A percentile compares a stretch with the other conserved stretches of the same genome.
Conservation (phyloP, 1,140 invertebrate genomes). For the Cyclargus thomasi region DNA sequence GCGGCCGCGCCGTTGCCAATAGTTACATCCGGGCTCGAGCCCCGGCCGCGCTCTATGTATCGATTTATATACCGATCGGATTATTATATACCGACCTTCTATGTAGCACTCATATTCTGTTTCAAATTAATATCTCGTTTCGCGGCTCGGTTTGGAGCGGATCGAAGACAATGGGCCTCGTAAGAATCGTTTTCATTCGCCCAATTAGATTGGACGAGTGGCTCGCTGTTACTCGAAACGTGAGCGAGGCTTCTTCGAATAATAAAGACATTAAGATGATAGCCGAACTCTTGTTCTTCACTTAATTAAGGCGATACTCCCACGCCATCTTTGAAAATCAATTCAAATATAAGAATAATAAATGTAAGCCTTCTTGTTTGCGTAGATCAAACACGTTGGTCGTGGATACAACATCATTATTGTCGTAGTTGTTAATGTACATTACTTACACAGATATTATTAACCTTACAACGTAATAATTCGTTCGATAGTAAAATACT, state of each 20-base stretch:
- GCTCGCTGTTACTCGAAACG: background rate
- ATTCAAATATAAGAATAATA: too few relatives aligned
- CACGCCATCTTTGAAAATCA: too few relatives aligned
- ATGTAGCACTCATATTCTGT: slow-evolving; percentile 26
- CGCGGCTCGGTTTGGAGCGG: background rate
- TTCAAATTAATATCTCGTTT: slow-evolving; percentile 26
- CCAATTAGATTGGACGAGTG: background rate
- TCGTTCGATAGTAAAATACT: too few relatives aligned
- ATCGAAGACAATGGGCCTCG: background rate
- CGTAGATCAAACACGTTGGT: too few relatives aligned
- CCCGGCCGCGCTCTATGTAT: slow-evolving; percentile 41
- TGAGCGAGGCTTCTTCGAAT: background rate
- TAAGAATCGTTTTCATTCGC: background rate
- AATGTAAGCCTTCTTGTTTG: too few relatives aligned
- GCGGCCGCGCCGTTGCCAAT: slow-evolving; percentile 48
- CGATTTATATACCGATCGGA: slow-evolving; percentile 39
- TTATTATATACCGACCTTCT: slow-evolving; percentile 33
- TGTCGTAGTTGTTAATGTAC: too few relatives aligned
- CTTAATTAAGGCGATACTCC: too few relatives aligned
- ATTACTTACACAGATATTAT: too few relatives aligned
- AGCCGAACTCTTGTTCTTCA: background rate
- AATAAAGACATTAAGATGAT: background rate
- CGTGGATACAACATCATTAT: too few relatives aligned
- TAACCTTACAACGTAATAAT: too few relatives aligned
- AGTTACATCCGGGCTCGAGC: slow-evolving; percentile 54